Evolutionary conservation across 2,888 invertebrate species (phyloP).

Genomic region (Anarsia innoxiella): DNA sequence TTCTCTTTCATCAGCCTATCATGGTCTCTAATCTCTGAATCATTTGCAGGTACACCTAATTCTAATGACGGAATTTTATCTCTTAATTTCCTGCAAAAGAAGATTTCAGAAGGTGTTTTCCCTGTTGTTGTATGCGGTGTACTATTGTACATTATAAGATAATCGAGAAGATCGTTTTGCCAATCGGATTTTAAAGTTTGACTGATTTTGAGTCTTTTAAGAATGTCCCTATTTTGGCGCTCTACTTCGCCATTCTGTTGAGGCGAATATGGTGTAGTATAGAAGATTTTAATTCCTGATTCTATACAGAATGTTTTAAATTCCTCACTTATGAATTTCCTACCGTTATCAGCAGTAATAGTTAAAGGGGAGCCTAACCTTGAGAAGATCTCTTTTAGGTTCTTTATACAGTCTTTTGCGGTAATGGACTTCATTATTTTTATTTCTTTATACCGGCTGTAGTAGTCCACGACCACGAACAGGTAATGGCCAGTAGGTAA

Average conservation of each 20-base stretch:
- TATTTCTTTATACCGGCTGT: conserved; percentile 14
- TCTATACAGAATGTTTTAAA: conserved; percentile 18
- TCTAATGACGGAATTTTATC: conserved; percentile 16
- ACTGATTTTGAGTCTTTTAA: conserved; percentile 14
- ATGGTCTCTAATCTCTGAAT: conserved; percentile 21
- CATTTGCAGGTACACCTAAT: conserved; percentile 8
- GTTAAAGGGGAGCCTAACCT: conserved; percentile 15
- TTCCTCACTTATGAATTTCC: conserved; percentile 15
- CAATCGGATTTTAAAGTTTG: conserved; percentile 10
- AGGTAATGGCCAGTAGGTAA: conserved; percentile 13
- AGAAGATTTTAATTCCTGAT: conserved; percentile 7
- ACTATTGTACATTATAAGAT: conserved; percentile 18
- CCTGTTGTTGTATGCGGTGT: conserved; percentile 19
- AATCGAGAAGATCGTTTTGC: conserved; percentile 12
- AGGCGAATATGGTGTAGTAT: conserved; percentile 16
- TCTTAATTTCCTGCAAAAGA: conserved; percentile 14
- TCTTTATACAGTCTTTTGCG: conserved; percentile 8
- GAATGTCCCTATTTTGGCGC: conserved; percentile 16
- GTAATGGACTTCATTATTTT: conserved; percentile 8
- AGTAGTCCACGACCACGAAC: conserved; percentile 11
- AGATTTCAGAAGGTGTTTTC: conserved; percentile 19
- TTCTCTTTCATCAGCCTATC: conserved; percentile 20
- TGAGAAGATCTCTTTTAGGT: conserved; percentile 16
- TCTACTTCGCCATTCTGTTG: conserved; percentile 21
- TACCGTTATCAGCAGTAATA: conserved; percentile 20